Evolutionary conservation across 2,113 vertebrate species (phyloP).

Genomic region (Ploceus nigricollis): DNA sequence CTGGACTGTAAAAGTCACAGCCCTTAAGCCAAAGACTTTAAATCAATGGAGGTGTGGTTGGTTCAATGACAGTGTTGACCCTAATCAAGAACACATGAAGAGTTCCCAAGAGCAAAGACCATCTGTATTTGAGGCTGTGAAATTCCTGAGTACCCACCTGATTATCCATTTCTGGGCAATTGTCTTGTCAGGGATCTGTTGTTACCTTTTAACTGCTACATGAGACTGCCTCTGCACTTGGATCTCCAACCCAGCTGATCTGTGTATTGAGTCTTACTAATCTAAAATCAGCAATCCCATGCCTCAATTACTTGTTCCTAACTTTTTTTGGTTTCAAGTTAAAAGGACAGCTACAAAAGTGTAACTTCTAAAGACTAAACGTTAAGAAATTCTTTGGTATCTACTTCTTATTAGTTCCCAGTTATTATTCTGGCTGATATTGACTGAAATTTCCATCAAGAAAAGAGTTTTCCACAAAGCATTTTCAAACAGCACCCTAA

Average conservation of each 20-base stretch:
- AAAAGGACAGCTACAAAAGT: not conserved
- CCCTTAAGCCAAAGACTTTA: not conserved
- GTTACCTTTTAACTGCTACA: not conserved
- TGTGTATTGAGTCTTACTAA: not conserved
- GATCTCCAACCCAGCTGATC: not conserved
- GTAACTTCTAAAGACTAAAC: not conserved
- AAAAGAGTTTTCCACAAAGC: not conserved
- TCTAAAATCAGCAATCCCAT: not conserved
- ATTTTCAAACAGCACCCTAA: not conserved
- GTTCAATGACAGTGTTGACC: not conserved
- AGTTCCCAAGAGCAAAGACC: not conserved
- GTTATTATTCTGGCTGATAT: not conserved
- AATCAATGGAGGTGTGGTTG: accelerated
- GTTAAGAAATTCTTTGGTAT: not conserved
- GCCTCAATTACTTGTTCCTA: accelerated
- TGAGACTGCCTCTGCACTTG: not conserved
- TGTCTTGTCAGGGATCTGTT: not conserved
- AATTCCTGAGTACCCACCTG: not conserved
- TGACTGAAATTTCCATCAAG: not conserved
- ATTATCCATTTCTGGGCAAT: not conserved
- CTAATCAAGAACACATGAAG: not conserved
- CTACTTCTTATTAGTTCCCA: not conserved
- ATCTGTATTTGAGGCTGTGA: not conserved
- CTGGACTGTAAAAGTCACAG: not conserved
- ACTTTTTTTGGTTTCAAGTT: not conserved